These are phyloP conservation scores for Lissocephala sabroskyi DNA, from an alignment of 2,888 invertebrate genomes.

Conservation along the genomic window DNA sequence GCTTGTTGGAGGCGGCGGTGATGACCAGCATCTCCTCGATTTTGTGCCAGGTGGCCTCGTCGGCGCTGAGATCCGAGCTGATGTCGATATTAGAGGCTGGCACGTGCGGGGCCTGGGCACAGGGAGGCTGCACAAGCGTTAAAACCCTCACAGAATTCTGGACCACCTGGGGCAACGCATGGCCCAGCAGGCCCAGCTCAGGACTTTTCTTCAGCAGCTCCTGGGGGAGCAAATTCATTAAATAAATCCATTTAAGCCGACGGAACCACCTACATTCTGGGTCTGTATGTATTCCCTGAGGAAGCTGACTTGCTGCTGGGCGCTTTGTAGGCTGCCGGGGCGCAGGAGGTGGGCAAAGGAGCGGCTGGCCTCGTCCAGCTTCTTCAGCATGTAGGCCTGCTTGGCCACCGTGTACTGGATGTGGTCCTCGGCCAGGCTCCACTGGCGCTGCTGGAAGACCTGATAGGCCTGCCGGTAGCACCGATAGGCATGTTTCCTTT, in stretches of 20 bases:
- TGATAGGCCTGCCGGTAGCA: constrained; percentile 95
- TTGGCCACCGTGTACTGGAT: constrained; percentile 95
- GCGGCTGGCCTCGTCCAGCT: constrained; percentile 79
- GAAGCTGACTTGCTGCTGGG: constrained; percentile 84
- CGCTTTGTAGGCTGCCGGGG: constrained; percentile 80
- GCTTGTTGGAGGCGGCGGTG: constrained; percentile 79
- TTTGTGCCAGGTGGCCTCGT: constrained; percentile 78
- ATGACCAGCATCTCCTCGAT: constrained; percentile 85
- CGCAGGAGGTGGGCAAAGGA: constrained; percentile 86
- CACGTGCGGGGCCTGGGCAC: constrained; percentile 54
- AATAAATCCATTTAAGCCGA: neutral
- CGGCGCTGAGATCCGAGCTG: constrained; percentile 68
- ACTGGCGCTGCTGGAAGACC: constrained; percentile 80
- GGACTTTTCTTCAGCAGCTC: constrained; percentile 67
- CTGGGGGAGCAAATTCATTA: constrained; percentile 27
- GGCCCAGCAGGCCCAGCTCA: constrained; percentile 74
- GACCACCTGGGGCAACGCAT: constrained; percentile 84
- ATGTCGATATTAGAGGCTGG: constrained; percentile 70
- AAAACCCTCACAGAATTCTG: constrained; percentile 81
- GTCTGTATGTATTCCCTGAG: constrained; percentile 90
- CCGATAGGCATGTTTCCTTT: constrained; percentile 91
- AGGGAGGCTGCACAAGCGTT: constrained; percentile 65
- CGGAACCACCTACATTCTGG: constrained; percentile 78
- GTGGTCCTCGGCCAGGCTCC: constrained; percentile 96
- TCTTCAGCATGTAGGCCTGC: constrained; percentile 87